A percentile compares a stretch with the other conserved stretches of the same genome.
phyloP scores from a whole-genome alignment of 2,113 vertebrate genomes.

The Cnemophilus loriae region DNA sequence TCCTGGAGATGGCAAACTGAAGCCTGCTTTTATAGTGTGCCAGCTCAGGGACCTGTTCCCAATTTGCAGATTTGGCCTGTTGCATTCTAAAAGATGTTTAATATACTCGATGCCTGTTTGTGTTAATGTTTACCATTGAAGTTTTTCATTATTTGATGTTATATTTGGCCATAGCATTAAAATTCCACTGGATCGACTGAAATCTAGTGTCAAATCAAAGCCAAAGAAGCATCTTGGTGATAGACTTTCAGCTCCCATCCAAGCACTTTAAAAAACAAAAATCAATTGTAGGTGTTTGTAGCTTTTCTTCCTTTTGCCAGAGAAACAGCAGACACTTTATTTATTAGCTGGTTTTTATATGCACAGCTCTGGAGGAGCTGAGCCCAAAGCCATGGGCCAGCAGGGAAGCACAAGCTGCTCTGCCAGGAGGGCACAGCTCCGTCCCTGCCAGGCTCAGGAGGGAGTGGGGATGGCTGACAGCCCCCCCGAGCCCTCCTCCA shows the following conservation, averaged over 20 bases:
- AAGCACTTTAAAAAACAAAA: background rate
- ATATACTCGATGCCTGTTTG: slow-evolving; percentile 60
- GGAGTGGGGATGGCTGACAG: background rate
- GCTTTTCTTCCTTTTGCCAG: slow-evolving; percentile 27
- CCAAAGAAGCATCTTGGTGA: slow-evolving; percentile 63
- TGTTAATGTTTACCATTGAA: slow-evolving; percentile 73
- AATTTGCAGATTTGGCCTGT: slow-evolving; percentile 69
- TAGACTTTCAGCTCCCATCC: slow-evolving; percentile 46
- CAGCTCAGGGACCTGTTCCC: slow-evolving; percentile 69
- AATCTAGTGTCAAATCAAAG: slow-evolving; percentile 56
- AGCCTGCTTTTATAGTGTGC: slow-evolving; percentile 66
- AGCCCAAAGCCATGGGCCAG: background rate
- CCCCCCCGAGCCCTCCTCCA: background rate
- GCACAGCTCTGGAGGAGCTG: background rate
- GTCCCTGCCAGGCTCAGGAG: background rate
- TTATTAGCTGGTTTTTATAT: background rate
- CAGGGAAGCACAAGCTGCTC: background rate
- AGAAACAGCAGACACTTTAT: background rate
- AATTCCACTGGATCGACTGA: slow-evolving; percentile 53
- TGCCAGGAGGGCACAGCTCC: background rate
- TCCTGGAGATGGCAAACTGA: slow-evolving; percentile 56
- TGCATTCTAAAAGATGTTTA: slow-evolving; percentile 65
- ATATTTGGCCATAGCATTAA: slow-evolving; percentile 65
- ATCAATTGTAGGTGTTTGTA: slow-evolving; percentile 25
- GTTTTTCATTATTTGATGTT: slow-evolving; percentile 77